Evolutionary conservation across 35 echinoderm and acorn worm species (phyloP).

Genomic region (Nesometra sesokonis): DNA sequence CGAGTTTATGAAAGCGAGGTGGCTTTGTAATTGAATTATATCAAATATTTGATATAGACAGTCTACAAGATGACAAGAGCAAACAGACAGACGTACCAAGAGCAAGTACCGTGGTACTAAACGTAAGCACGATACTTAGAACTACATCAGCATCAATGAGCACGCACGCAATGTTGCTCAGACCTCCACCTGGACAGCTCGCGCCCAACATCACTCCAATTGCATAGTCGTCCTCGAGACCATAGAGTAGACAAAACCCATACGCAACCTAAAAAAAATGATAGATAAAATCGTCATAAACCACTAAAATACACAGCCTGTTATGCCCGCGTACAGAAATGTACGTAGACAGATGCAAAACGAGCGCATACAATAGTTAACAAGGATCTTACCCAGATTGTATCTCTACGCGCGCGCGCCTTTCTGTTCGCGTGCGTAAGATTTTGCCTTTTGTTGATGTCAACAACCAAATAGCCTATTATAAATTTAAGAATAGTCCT

Average conservation of each 20-base stretch:
- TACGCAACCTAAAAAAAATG: not conserved
- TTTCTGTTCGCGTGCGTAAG: no score
- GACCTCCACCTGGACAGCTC: constrained; percentile 5
- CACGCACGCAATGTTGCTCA: not conserved
- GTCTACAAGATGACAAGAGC: not conserved
- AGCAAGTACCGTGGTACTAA: not conserved
- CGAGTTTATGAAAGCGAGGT: not conserved
- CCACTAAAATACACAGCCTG: not conserved
- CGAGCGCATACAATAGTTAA: no score
- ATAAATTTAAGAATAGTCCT: no score
- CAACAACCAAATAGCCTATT: no score
- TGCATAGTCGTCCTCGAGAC: not conserved
- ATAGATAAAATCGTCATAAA: not conserved
- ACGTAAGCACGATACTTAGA: constrained; percentile 1
- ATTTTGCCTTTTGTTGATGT: no score
- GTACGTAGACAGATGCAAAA: not conserved
- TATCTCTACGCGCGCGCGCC: no score
- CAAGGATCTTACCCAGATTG: no score
- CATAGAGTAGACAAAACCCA: not conserved
- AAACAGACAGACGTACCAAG: not conserved
- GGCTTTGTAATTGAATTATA: not conserved
- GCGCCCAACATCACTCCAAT: not conserved
- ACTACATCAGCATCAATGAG: not conserved
- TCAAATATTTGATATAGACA: not conserved
- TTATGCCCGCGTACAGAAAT: not conserved